These are phyloP conservation scores for Drosophila phalerata DNA, from an alignment of 2,888 invertebrate genomes.

Conservation along the genomic window DNA sequence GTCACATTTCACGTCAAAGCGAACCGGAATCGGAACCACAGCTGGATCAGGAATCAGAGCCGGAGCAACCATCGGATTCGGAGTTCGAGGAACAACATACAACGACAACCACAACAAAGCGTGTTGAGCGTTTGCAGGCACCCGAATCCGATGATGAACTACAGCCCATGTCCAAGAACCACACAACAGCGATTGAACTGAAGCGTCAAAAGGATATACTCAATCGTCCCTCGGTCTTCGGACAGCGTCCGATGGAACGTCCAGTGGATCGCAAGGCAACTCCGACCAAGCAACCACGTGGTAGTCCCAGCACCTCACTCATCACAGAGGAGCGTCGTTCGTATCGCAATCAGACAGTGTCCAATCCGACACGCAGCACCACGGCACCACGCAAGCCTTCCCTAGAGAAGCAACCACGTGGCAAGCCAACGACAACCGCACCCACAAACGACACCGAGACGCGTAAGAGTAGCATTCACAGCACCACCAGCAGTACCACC, in stretches of 20 bases:
- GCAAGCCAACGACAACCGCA: conserved; percentile 18
- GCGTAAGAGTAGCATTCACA: conserved; percentile 27
- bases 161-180: conserved; percentile 87
- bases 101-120: conserved; percentile 14
- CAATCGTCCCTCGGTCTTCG: conserved; percentile 85
- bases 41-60: conserved; percentile 61
- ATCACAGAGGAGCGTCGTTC: conserved; percentile 60
- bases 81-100: conserved; percentile 34
- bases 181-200: conserved; percentile 78
- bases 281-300: conserved; percentile 15
- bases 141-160: conserved; percentile 88
- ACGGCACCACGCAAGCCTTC: conserved; percentile 48
- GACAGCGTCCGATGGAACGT: conserved; percentile 31
- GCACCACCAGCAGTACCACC: conserved; percentile 10
- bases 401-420: conserved; percentile 31
- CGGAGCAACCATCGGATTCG: conserved; percentile 54
- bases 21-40: conserved; percentile 73
- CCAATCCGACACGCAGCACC: conserved; percentile 27
- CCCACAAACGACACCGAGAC: conserved; percentile 18
- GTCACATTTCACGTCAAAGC: conserved; percentile 83
- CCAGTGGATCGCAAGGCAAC: conserved; percentile 31
- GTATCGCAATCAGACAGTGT: conserved; percentile 33
- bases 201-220: conserved; percentile 86
- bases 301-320: conserved; percentile 41
- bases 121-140: conserved; percentile 22